A percentile compares a stretch with the other conserved stretches of the same genome.
Conservation (phyloP, 2,797 vertebrate genomes). For the Myiothlypis coronata region DNA sequence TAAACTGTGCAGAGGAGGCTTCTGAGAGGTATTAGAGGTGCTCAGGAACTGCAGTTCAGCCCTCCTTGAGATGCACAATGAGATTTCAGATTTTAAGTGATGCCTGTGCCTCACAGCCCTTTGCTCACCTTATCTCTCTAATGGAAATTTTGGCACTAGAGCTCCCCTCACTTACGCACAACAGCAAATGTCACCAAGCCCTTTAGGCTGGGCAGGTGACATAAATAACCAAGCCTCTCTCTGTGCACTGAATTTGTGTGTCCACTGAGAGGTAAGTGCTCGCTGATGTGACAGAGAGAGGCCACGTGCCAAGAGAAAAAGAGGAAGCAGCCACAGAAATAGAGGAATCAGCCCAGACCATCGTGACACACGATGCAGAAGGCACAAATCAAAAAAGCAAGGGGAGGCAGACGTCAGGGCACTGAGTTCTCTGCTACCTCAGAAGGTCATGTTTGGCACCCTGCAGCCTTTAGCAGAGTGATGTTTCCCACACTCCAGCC, state of each 20-base stretch:
- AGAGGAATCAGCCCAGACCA: not conserved
- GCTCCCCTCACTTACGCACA: not conserved
- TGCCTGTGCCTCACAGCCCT: not conserved
- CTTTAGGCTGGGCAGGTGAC: not conserved
- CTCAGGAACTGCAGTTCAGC: not conserved
- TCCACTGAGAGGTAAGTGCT: not conserved
- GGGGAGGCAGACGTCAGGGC: not conserved
- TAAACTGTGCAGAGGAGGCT: not conserved
- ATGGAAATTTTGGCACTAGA: not conserved
- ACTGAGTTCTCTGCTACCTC: not conserved
- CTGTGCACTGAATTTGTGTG: not conserved
- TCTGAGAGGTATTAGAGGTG: not conserved
- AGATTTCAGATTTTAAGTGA: not conserved
- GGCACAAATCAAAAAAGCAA: not conserved
- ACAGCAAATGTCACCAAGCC: not conserved
- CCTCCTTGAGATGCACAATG: not conserved
- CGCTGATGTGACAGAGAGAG: not conserved
- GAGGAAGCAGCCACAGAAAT: not conserved
- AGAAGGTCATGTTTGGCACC: not conserved
- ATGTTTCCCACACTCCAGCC: not conserved
- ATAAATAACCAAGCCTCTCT: not conserved
- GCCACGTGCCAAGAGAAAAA: not conserved
- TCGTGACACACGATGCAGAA: not conserved
- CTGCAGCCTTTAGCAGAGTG: not conserved
- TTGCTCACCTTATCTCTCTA: conserved; percentile 4